A percentile compares a stretch with the other conserved stretches of the same genome.
Evolutionary conservation across 2,888 invertebrate species (phyloP).

Genomic region (Atrina japonica): DNA sequence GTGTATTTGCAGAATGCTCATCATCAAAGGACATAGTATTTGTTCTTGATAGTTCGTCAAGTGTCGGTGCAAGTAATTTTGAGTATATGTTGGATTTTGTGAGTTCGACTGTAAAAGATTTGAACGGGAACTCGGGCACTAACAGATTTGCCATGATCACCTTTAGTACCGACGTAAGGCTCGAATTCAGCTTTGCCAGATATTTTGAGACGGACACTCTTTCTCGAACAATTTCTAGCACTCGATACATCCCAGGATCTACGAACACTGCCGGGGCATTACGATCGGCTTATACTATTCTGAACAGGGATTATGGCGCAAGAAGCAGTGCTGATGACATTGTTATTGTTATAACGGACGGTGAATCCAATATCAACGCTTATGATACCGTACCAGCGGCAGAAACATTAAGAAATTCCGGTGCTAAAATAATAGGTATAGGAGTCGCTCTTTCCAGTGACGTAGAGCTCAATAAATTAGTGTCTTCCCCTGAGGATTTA

Average conservation of each 20-base stretch:
- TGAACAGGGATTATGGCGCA: slow-evolving; percentile 56
- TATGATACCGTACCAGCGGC: slow-evolving; percentile 70
- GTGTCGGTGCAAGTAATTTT: slow-evolving; percentile 66
- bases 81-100: slow-evolving; percentile 60
- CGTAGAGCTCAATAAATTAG: slow-evolving; percentile 63
- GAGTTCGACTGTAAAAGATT: slow-evolving; percentile 55
- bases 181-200: slow-evolving; percentile 68
- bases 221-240: slow-evolving; percentile 56
- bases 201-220: slow-evolving; percentile 52
- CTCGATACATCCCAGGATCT: slow-evolving; percentile 67
- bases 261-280: slow-evolving; percentile 73
- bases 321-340: slow-evolving; percentile 62
- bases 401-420: slow-evolving; percentile 60
- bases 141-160: slow-evolving; percentile 70
- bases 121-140: slow-evolving; percentile 56
- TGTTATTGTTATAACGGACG: slow-evolving; percentile 72
- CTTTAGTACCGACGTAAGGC: slow-evolving; percentile 64
- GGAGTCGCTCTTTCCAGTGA: slow-evolving; percentile 63
- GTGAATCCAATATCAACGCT: slow-evolving; percentile 70
- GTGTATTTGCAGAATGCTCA: slow-evolving; percentile 65
- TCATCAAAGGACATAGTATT: slow-evolving; percentile 68
- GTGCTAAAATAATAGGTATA: slow-evolving; percentile 67
- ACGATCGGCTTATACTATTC: slow-evolving; percentile 58
- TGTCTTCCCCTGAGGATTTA: slow-evolving; percentile 60
- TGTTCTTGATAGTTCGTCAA: slow-evolving; percentile 71